Base-by-base conservation (phyloP, 2,797 vertebrate genomes). In the Percopsis omiscomaycus region DNA sequence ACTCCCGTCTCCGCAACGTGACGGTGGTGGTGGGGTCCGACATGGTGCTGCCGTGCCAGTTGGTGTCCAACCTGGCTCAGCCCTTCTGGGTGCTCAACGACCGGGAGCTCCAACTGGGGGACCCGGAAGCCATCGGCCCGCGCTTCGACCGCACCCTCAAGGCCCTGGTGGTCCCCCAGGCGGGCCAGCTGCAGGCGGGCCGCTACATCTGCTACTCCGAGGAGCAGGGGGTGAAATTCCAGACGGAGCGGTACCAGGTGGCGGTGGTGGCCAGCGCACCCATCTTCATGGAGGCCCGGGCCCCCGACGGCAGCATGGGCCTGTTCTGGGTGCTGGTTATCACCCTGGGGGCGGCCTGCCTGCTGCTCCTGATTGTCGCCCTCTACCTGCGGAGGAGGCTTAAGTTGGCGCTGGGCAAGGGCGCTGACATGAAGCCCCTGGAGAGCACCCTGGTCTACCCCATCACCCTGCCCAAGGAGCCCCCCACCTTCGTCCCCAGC, bases 381-480 rank as follows among this genome's bases (percentile, higher is more conserved):
- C 77, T 98, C 14, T 98, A 97, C 3, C 86, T 98, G 51, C 93
- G 95, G 52, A 87, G 96, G 46, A 91, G 95, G 60, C 84, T 98
- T 61, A 94, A 95, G 69, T 91, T 95, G 59, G 95, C 96, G 0
- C 82, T 96, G 13, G 96, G 95, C 2, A 96, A 96, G 52, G 94
- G 94, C 0, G 86, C 94, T 0, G 92, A 92, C 74, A 92, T 93
- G 89, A 97, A 97, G 78, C 93, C 94, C 0, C 89, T 96, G 0
- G 96, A 98, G 86, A 96, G 95, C 85, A 97, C 96, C 1, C 77
- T 96, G 68, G 96, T 97, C 5, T 98, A 98, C 84, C 97, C 96
- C 55, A 95, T 98, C 69, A 95, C 96, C 45, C 78, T 97, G 50
- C 96, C 97, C 75, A 97, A 97, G 79, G 96, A 97, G 66, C 92